A percentile compares a stretch with the other conserved stretches of the same genome.
phyloP scores from a whole-genome alignment of 2,888 invertebrate genomes.

The Rhodophaea formosa region DNA sequence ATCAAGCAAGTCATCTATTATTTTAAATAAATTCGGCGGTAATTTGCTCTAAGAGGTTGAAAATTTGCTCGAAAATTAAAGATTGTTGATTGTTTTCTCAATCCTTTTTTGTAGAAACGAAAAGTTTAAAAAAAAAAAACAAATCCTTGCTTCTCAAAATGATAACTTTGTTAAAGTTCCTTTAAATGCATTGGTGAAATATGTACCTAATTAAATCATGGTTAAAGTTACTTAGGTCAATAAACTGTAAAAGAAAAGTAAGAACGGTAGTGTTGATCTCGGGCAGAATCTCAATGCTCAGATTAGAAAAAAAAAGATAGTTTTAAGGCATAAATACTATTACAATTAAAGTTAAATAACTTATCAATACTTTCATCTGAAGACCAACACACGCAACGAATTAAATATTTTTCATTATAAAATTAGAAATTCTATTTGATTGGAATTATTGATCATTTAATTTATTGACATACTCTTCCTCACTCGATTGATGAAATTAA shows the following conservation, averaged over 20 bases:
- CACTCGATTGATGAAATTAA: too few species aligned
- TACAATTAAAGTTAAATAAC: not conserved
- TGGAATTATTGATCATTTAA: too few species aligned
- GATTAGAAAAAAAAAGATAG: not conserved
- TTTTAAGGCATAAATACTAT: slow-evolving; percentile 22
- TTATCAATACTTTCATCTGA: slow-evolving; percentile 16
- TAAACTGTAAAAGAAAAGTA: not conserved
- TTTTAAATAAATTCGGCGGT: too few species aligned
- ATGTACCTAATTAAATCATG: not conserved
- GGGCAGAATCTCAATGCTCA: not conserved
- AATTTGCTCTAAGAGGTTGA: too few species aligned
- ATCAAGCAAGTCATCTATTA: too few species aligned
- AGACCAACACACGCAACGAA: slow-evolving; percentile 44
- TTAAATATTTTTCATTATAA: slow-evolving; percentile 13
- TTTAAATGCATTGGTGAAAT: slow-evolving; percentile 14
- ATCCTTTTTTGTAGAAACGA: too few species aligned
- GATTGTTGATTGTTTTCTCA: too few species aligned
- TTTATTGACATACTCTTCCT: too few species aligned
- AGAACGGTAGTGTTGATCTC: not conserved
- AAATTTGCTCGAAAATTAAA: too few species aligned
- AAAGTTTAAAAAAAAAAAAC: too few species aligned
- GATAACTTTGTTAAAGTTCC: slow-evolving; percentile 26
- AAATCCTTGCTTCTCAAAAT: too few species aligned
- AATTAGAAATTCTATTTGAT: not conserved
- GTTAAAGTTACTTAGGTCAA: not conserved